A percentile compares a stretch with the other conserved stretches of the same genome.
Conservation (phyloP, 1,140 invertebrate species). For the Xylocopa sonorina region DNA sequence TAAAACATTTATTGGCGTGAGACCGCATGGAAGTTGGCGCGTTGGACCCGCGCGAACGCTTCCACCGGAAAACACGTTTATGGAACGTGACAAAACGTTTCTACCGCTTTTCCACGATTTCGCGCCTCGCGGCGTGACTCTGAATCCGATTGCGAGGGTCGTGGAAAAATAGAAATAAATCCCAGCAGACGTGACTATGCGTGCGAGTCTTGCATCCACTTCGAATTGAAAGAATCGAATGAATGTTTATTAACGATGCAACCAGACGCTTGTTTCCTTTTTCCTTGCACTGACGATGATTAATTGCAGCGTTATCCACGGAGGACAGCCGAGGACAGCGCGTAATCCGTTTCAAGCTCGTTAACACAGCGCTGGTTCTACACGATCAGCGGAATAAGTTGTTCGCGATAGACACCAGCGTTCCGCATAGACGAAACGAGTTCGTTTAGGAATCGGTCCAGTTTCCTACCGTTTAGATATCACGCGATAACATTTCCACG, state of each 20-base stretch:
- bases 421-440: neutral
- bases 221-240: too few species aligned
- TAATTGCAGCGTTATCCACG: slow-evolving; percentile 1
- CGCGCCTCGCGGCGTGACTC: neutral
- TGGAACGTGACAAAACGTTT: neutral
- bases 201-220: neutral
- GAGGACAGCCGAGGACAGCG: neutral
- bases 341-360: slow-evolving; percentile 39
- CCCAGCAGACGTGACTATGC: neutral
- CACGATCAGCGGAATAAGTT: slow-evolving; percentile 42
- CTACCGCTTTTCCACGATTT: slow-evolving; percentile 5
- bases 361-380: slow-evolving; percentile 24
- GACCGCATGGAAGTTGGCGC: neutral
- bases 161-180: too few species aligned
- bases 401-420: neutral
- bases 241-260: neutral
- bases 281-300: slow-evolving; percentile 3
- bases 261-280: too few species aligned
- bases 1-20: slow-evolving; percentile 52
- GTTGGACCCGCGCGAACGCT: slow-evolving; percentile 6
- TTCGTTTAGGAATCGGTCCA: slow-evolving; percentile 11
- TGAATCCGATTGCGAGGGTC: neutral
- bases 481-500: neutral
- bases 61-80: neutral
- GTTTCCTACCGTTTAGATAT: slow-evolving; percentile 25